Conservation (phyloP, 2,113 vertebrate species). For the Mixornis gularis region DNA sequence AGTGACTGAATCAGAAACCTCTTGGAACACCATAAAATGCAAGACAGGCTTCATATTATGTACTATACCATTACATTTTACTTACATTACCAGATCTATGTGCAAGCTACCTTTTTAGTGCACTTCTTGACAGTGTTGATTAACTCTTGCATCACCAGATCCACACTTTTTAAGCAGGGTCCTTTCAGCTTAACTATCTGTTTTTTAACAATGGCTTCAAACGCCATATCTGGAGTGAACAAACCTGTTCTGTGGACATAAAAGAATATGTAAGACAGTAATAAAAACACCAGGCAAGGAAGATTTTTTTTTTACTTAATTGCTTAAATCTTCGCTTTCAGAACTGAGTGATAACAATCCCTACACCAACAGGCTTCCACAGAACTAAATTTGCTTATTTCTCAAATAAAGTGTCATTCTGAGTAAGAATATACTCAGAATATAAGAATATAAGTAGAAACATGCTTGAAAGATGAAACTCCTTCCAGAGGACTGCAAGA, state of each 20-base stretch:
- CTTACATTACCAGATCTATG: background rate
- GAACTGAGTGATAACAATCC: background rate
- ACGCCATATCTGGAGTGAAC: slow-evolving; percentile 80
- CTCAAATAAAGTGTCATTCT: background rate
- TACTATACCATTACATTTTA: background rate
- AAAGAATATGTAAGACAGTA: background rate
- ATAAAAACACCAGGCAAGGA: background rate
- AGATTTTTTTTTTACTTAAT: background rate
- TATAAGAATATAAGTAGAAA: background rate
- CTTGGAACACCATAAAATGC: background rate
- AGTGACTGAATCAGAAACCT: background rate
- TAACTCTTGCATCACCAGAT: slow-evolving; percentile 78
- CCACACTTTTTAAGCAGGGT: slow-evolving; percentile 79
- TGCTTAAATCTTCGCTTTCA: background rate
- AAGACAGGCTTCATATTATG: background rate
- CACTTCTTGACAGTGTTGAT: slow-evolving; percentile 81
- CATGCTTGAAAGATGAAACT: background rate
- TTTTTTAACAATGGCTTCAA: slow-evolving; percentile 81
- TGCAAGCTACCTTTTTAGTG: slow-evolving; percentile 70
- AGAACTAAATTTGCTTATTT: background rate
- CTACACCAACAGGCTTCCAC: background rate
- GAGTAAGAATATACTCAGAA: background rate
- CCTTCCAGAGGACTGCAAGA: background rate
- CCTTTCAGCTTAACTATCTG: slow-evolving; percentile 80
- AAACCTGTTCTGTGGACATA: slow-evolving; percentile 73